Evolutionary conservation across 2,797 vertebrate genomes (phyloP).

Genomic region (Muraenolepis orangiensis): DNA sequence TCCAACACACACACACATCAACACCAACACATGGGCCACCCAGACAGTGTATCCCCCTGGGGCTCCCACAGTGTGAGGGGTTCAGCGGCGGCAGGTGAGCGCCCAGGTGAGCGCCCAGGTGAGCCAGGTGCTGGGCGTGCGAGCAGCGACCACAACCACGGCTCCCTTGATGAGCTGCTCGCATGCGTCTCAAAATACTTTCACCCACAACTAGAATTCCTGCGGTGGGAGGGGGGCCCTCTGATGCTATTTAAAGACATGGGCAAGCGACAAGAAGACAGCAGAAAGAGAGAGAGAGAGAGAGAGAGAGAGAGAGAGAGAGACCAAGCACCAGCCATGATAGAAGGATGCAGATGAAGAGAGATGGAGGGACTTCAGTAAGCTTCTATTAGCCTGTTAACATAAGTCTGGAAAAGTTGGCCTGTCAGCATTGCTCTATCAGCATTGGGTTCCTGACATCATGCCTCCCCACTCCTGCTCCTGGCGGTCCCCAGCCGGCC

Average conservation of each 20-base stretch:
- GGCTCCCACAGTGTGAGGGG: no score
- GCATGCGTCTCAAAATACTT: conserved; percentile 55
- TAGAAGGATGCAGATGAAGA: neutral
- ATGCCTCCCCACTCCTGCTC: neutral
- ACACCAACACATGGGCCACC: no score
- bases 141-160: neutral
- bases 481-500: neutral
- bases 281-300: neutral
- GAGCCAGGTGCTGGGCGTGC: conserved; percentile 8
- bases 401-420: no score
- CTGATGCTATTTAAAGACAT: conserved; percentile 48
- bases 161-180: conserved; percentile 11
- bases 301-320: neutral
- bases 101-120: neutral
- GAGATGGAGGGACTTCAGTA: no score
- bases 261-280: neutral
- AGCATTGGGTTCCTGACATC: neutral
- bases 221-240: conserved; percentile 39
- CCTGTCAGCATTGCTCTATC: neutral
- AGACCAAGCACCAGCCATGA: no score
- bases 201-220: conserved; percentile 33
- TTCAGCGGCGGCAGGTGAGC: no score
- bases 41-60: no score
- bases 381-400: neutral
- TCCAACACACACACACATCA: no score